A percentile compares a stretch with the other conserved stretches of the same genome.
Conservation (phyloP, 1,140 invertebrate species). For the Drosophila nasuta region DNA sequence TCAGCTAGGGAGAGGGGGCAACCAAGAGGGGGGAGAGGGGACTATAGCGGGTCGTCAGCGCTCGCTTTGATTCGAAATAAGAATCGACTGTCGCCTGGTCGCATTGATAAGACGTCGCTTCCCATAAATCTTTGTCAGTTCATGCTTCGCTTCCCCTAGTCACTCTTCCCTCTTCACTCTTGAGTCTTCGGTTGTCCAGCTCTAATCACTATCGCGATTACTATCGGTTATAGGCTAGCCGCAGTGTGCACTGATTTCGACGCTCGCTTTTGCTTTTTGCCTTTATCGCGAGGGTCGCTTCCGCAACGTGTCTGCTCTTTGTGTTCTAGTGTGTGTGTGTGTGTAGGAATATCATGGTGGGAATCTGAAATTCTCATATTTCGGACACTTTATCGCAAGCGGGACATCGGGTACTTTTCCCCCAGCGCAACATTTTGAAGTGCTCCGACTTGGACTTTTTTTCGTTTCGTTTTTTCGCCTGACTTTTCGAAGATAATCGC, state of each 20-base stretch:
- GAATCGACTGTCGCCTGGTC: slow-evolving; percentile 45
- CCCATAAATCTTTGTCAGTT: slow-evolving; percentile 75
- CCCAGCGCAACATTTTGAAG: slow-evolving; percentile 46
- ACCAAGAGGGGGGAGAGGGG: not conserved
- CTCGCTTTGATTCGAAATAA: slow-evolving; percentile 42
- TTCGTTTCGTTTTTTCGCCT: no score
- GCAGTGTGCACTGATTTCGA: slow-evolving; percentile 21
- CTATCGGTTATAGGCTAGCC: slow-evolving; percentile 32
- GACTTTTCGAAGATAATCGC: slow-evolving; percentile 58
- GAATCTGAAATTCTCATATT: slow-evolving; percentile 71
- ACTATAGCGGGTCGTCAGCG: not conserved
- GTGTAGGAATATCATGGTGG: slow-evolving; percentile 18
- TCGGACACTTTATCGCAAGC: slow-evolving; percentile 59
- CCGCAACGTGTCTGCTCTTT: slow-evolving; percentile 21
- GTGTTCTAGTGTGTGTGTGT: not conserved
- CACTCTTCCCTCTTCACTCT: no score
- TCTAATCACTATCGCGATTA: slow-evolving; percentile 46
- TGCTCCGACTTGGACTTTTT: slow-evolving; percentile 32
- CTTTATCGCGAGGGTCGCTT: slow-evolving; percentile 40
- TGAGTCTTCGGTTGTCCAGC: slow-evolving; percentile 6
- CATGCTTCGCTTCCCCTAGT: not conserved
- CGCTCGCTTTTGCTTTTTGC: not conserved
- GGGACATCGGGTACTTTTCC: slow-evolving; percentile 55
- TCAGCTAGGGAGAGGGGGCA: not conserved
- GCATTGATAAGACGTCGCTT: slow-evolving; percentile 38